These are phyloP conservation scores for Theodoxus fluviatilis DNA, from an alignment of 2,888 invertebrate species.

Conservation along the genomic window DNA sequence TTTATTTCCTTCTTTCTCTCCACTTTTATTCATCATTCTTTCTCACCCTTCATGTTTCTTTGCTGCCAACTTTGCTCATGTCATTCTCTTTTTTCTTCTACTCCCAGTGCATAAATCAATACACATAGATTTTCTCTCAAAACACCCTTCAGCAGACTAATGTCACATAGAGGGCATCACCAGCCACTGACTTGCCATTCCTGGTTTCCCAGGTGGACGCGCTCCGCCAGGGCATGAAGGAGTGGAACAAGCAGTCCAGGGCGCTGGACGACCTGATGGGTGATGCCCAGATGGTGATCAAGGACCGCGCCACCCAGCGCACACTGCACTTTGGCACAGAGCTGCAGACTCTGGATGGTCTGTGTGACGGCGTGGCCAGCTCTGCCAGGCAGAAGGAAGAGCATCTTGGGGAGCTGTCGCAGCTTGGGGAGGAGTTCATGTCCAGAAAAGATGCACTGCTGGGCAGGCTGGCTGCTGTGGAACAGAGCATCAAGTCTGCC, in stretches of 20 bases:
- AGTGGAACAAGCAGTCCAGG: slow-evolving; percentile 49
- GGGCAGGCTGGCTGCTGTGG: slow-evolving; percentile 46
- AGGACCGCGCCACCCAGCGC: slow-evolving; percentile 57
- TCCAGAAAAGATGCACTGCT: slow-evolving; percentile 73
- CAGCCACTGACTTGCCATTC: no score
- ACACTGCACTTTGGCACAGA: slow-evolving; percentile 57
- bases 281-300: slow-evolving; percentile 53
- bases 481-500: slow-evolving; percentile 40
- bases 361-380: slow-evolving; percentile 46
- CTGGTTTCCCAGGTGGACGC: no score
- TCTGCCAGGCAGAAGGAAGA: slow-evolving; percentile 58
- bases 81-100: no score
- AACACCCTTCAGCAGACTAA: no score
- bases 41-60: no score
- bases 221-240: slow-evolving; percentile 67
- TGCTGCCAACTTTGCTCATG: no score
- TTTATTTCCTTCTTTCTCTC: no score
- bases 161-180: no score
- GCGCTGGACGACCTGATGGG: slow-evolving; percentile 57
- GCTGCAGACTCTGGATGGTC: slow-evolving; percentile 47
- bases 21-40: no score
- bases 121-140: no score
- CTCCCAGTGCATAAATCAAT: no score
- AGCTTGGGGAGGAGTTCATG: slow-evolving; percentile 81
- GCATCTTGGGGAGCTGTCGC: slow-evolving; percentile 61